These are phyloP conservation scores for Bradysia coprophila DNA, from an alignment of 1,140 invertebrate genomes.

Conservation along the genomic window DNA sequence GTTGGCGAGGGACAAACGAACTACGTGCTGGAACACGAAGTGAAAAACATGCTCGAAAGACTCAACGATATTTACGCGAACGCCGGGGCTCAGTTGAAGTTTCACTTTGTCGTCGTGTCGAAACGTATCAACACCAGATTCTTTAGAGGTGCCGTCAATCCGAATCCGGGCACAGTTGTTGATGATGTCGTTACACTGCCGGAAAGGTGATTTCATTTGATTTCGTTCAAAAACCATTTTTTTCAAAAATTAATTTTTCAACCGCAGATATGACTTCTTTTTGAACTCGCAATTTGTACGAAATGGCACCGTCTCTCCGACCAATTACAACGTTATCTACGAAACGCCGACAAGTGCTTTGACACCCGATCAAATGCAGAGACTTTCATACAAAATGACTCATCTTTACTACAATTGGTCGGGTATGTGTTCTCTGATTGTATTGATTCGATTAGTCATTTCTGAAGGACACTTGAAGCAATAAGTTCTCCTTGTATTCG, in stretches of 20 bases:
- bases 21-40: conserved; percentile 41
- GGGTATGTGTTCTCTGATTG: no score
- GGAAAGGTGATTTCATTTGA: conserved; percentile 29
- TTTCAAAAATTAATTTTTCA: not conserved
- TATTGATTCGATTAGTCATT: no score
- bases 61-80: conserved; percentile 29
- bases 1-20: conserved; percentile 70
- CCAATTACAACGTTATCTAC: conserved; percentile 57
- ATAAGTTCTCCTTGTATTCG: no score
- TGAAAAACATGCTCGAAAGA: conserved; percentile 29
- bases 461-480: no score
- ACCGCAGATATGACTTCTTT: conserved; percentile 63
- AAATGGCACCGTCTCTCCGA: conserved; percentile 67
- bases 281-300: conserved; percentile 55
- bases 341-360: conserved; percentile 42
- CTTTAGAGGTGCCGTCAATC: conserved; percentile 41
- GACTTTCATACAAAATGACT: conserved; percentile 58
- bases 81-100: conserved; percentile 12
- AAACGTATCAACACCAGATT: conserved; percentile 52
- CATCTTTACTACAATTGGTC: conserved; percentile 74
- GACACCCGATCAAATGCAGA: conserved; percentile 45
- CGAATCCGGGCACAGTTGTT: conserved; percentile 66
- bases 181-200: conserved; percentile 71
- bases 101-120: conserved; percentile 50
- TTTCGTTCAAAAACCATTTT: not conserved